Conservation (phyloP, 2,113 vertebrate genomes). For the Silurus glanis region DNA sequence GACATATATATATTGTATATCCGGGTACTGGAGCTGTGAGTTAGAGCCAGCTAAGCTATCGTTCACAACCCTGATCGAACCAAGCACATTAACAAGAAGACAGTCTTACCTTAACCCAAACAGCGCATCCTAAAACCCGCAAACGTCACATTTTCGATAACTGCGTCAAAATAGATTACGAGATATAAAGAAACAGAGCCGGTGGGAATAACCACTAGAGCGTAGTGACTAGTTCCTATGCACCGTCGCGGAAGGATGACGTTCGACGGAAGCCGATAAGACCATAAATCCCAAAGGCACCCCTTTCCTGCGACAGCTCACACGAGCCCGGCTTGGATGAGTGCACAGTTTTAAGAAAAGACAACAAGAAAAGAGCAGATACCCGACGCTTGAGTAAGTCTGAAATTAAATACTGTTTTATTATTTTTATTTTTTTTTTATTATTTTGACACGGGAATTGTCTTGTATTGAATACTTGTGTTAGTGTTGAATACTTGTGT, state of each 20-base stretch:
- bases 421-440: not conserved
- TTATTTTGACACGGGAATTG: not conserved
- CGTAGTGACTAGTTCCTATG: not conserved
- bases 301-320: too few species aligned
- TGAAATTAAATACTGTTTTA: not conserved
- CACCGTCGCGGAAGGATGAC: slow-evolving; percentile 12
- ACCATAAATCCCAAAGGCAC: not conserved
- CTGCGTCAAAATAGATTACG: not conserved
- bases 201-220: not conserved
- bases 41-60: slow-evolving; percentile 11
- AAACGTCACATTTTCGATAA: not conserved
- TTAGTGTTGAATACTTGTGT: not conserved
- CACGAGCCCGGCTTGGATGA: not conserved
- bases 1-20: not conserved
- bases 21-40: not conserved
- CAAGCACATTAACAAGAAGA: not conserved
- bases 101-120: not conserved
- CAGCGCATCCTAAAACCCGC: not conserved
- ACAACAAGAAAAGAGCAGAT: not conserved
- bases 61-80: not conserved
- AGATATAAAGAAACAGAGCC: not conserved
- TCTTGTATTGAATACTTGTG: too few species aligned
- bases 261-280: not conserved
- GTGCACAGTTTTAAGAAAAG: not conserved
- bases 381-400: not conserved